phyloP scores from a whole-genome alignment of 2,888 invertebrate species.

The Silvanus unidentatus region DNA sequence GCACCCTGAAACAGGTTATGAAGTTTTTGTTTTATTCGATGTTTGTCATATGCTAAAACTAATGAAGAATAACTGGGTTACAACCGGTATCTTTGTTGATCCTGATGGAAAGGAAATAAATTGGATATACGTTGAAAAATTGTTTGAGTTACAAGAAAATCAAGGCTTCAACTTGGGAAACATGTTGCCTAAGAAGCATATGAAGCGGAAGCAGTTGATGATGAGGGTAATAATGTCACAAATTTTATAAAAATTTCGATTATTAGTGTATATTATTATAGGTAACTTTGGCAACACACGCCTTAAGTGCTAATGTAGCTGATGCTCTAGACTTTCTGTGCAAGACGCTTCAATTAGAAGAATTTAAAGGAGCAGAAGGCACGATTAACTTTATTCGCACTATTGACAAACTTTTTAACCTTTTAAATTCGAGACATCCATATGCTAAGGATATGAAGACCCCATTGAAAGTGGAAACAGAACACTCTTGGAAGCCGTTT shows the following conservation, averaged over 20 bases:
- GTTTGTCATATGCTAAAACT: conserved; percentile 12
- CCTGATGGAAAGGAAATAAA: conserved; percentile 8
- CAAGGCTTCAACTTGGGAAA: conserved; percentile 13
- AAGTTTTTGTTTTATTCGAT: conserved; percentile 11
- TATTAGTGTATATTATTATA: no score
- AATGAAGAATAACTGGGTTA: conserved; percentile 8
- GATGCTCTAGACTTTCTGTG: conserved; percentile 12
- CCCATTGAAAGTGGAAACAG: no score
- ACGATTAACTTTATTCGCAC: conserved; percentile 11
- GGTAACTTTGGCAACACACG: conserved; percentile 9
- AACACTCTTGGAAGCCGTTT: no score
- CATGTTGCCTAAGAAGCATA: conserved; percentile 10
- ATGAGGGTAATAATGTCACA: conserved; percentile 11
- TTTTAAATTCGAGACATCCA: conserved; percentile 9
- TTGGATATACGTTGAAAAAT: conserved; percentile 11
- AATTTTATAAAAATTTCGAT: conserved; percentile 6
- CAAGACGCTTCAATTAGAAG: conserved; percentile 7
- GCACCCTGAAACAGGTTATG: neutral
- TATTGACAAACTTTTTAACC: conserved; percentile 14
- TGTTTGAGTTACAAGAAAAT: conserved; percentile 11
- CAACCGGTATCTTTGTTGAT: conserved; percentile 6
- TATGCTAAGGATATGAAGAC: no score
- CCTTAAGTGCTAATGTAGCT: conserved; percentile 14
- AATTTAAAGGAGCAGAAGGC: conserved; percentile 9
- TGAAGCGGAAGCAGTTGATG: conserved; percentile 10